These are phyloP conservation scores for Liolophura sinensis DNA, from an alignment of 1,140 invertebrate species.

Conservation along the genomic window DNA sequence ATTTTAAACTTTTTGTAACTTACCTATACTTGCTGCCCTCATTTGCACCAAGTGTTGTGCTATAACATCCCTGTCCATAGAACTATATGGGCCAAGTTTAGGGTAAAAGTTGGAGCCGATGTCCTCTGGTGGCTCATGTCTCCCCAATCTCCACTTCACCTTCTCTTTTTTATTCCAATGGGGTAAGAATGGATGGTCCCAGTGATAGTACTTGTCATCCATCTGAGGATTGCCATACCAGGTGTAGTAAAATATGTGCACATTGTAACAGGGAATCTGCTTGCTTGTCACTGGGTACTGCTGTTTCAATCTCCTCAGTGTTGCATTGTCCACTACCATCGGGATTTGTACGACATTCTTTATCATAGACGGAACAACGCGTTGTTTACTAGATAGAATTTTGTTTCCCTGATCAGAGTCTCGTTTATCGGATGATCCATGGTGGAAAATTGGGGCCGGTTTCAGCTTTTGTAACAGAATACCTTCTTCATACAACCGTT, in stretches of 20 bases:
- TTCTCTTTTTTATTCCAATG: slow-evolving; percentile 56
- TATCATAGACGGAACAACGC: too few species aligned
- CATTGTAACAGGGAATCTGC: slow-evolving; percentile 33
- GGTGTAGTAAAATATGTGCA: slow-evolving; percentile 63
- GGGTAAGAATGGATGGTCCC: slow-evolving; percentile 59
- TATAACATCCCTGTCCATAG: slow-evolving; percentile 52
- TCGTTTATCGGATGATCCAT: too few species aligned
- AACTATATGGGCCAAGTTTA: slow-evolving; percentile 60
- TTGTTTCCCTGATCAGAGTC: too few species aligned
- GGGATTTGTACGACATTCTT: too few species aligned
- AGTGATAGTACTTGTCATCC: slow-evolving; percentile 60
- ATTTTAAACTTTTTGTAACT: too few species aligned
- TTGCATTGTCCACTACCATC: too few species aligned
- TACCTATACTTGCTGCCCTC: slow-evolving; percentile 50
- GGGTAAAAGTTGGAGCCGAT: slow-evolving; percentile 62
- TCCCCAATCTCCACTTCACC: slow-evolving; percentile 43
- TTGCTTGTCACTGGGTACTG: too few species aligned
- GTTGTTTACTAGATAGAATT: too few species aligned
- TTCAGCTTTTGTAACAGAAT: too few species aligned
- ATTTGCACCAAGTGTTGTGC: slow-evolving; percentile 59
- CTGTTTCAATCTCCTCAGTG: too few species aligned
- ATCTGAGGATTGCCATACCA: slow-evolving; percentile 60
- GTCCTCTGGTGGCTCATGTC: slow-evolving; percentile 59
- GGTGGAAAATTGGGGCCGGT: too few species aligned
- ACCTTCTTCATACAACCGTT: too few species aligned